Evolutionary conservation across 2,797 vertebrate species (phyloP).

Genomic region (Tapera naevia): DNA sequence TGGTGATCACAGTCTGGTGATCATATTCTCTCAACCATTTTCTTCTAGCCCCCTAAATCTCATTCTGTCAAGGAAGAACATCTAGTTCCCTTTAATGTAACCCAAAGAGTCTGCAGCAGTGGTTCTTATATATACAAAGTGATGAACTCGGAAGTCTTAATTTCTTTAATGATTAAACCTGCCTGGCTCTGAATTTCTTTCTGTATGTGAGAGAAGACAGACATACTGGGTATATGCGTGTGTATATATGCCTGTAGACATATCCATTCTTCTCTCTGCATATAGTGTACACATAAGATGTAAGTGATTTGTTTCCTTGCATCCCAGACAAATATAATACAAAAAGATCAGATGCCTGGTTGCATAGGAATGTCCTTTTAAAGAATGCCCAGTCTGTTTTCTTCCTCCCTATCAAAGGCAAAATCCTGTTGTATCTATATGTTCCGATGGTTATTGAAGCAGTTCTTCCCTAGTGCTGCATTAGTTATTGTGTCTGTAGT

Average conservation of each 20-base stretch:
- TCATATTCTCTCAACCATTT: not conserved
- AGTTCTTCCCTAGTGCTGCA: not conserved
- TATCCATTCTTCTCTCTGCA: not conserved
- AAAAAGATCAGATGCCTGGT: not conserved
- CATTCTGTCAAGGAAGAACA: not conserved
- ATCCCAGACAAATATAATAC: not conserved
- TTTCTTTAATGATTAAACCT: not conserved
- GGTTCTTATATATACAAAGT: not conserved
- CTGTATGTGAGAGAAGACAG: not conserved
- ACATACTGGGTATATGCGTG: not conserved
- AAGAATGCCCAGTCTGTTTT: not conserved
- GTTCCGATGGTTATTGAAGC: not conserved
- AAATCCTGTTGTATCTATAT: not conserved
- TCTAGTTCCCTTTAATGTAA: not conserved
- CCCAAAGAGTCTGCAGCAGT: rapidly evolving
- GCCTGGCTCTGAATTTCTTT: not conserved
- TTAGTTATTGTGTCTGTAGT: not conserved
- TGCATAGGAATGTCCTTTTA: not conserved
- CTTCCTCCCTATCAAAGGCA: not conserved
- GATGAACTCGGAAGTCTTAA: not conserved
- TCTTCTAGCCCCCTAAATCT: not conserved
- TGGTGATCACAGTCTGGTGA: not conserved
- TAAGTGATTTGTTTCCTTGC: not conserved
- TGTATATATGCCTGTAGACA: not conserved
- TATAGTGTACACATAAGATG: not conserved